Conservation (phyloP, 2,113 vertebrate species). For the Tragelaphus scriptus region DNA sequence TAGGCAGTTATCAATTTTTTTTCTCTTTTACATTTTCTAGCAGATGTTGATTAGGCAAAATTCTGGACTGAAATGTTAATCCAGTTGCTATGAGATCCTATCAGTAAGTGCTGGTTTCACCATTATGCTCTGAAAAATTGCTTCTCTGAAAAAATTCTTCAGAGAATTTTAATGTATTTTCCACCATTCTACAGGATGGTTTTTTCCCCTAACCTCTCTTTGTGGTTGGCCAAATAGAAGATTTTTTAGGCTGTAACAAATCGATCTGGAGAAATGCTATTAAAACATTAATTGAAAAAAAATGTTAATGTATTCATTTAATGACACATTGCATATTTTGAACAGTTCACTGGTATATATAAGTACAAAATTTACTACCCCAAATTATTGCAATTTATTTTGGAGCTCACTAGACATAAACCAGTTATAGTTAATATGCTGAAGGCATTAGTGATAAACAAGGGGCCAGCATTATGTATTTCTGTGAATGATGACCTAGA, state of each 20-base stretch:
- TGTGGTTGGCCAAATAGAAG: neutral
- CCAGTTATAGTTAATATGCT: neutral
- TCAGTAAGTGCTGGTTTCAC: neutral
- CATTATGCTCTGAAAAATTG: neutral
- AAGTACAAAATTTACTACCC: neutral
- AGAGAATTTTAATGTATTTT: constrained; percentile 29
- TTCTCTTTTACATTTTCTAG: neutral
- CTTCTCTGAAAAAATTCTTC: neutral
- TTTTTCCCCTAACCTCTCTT: neutral
- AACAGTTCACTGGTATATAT: neutral
- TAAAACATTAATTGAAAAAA: neutral
- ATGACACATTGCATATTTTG: neutral
- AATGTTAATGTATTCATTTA: neutral
- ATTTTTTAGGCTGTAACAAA: neutral
- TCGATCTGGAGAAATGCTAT: neutral
- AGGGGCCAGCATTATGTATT: neutral
- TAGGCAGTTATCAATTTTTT: neutral
- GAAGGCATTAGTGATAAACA: neutral
- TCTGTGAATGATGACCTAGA: neutral
- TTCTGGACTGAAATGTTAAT: neutral
- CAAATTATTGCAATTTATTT: neutral
- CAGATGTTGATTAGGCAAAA: constrained; percentile 7
- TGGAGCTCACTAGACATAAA: neutral
- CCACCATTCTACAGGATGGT: neutral
- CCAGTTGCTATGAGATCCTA: neutral